phyloP scores from a whole-genome alignment of 2,888 invertebrate species.

The Nomada ferruginata region DNA sequence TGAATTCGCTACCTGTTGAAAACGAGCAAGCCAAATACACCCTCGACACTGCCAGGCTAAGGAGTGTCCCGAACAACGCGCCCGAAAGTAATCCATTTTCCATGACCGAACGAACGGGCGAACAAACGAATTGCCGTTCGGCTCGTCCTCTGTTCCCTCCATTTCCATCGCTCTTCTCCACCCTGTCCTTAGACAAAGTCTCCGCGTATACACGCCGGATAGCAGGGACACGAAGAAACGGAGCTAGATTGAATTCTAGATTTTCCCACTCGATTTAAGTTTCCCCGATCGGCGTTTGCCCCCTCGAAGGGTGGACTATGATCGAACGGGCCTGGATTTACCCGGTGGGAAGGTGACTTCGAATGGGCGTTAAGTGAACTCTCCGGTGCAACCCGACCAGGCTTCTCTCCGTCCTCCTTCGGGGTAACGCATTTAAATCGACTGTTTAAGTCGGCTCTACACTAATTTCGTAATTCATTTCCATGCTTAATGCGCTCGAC shows the following conservation, averaged over 20 bases:
- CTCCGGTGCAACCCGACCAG: neutral
- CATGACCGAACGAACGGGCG: constrained; percentile 20
- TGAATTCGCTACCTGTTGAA: constrained; percentile 52
- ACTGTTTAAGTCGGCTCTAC: constrained; percentile 66
- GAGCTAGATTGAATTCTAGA: constrained; percentile 42
- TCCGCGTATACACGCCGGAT: neutral
- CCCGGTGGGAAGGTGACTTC: constrained; percentile 9
- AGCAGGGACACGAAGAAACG: constrained; percentile 9
- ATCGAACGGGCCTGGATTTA: constrained; percentile 16
- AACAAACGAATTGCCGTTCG: constrained; percentile 1
- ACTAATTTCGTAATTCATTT: constrained; percentile 72
- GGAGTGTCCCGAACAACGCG: neutral
- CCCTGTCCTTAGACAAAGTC: neutral
- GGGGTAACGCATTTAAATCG: constrained; percentile 68
- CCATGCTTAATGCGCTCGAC: constrained; percentile 58
- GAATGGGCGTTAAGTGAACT: constrained; percentile 32
- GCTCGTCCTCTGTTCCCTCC: neutral
- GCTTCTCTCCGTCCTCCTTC: constrained; percentile 16
- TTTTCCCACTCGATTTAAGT: constrained; percentile 55
- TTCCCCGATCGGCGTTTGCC: constrained; percentile 30
- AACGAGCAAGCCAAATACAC: constrained; percentile 35
- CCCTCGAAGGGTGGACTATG: constrained; percentile 13
- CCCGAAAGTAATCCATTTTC: constrained; percentile 42
- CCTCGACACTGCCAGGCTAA: neutral
- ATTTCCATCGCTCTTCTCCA: neutral